phyloP scores from a whole-genome alignment of 2,888 invertebrate genomes.

The Polydrusus pterygomalis region DNA sequence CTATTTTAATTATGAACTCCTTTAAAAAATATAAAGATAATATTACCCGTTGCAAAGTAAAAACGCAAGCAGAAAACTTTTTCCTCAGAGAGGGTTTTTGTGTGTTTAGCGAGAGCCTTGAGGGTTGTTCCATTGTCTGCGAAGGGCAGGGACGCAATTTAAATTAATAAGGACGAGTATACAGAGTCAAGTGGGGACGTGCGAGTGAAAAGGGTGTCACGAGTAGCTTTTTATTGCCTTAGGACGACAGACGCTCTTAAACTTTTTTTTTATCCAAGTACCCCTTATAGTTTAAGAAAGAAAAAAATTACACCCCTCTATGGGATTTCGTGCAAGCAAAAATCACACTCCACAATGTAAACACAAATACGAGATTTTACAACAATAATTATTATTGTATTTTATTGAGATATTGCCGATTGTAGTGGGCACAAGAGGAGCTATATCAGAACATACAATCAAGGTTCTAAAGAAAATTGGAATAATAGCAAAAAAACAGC shows the following conservation, averaged over 20 bases:
- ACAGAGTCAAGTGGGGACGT: conserved; percentile 10
- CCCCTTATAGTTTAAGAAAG: too few species aligned
- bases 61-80: conserved; percentile 35
- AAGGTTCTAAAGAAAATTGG: too few species aligned
- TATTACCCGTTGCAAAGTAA: conserved; percentile 8
- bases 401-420: too few species aligned
- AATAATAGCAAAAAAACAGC: too few species aligned
- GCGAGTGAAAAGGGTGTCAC: conserved; percentile 5
- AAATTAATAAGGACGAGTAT: conserved; percentile 48
- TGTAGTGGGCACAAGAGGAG: too few species aligned
- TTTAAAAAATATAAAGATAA: conserved; percentile 7
- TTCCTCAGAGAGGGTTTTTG: conserved; percentile 23
- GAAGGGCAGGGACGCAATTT: conserved; percentile 45
- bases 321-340: too few species aligned
- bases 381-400: too few species aligned
- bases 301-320: too few species aligned
- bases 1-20: not conserved
- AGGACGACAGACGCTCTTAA: not conserved
- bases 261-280: too few species aligned
- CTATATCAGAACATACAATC: too few species aligned
- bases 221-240: conserved; percentile 10
- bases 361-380: too few species aligned
- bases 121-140: conserved; percentile 41
- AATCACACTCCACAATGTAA: too few species aligned
- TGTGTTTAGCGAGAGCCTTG: conserved; percentile 40